Evolutionary conservation across 2,113 vertebrate species (phyloP), one percentile per base, ranked within the genome.

Genomic region (Solenodon paradoxus): DNA sequence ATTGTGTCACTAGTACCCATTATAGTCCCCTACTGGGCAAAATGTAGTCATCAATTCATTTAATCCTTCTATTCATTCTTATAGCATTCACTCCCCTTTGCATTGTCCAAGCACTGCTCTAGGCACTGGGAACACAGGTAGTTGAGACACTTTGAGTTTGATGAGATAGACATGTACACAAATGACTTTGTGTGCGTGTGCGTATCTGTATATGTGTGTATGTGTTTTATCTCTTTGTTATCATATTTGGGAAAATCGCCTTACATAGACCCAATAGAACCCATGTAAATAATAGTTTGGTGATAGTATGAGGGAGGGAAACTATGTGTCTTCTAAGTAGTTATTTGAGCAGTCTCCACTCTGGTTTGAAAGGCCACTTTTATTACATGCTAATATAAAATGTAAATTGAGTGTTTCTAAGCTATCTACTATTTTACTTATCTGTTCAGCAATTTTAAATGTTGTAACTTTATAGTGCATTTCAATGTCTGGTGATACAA

Each of bases 211-310:
- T 40, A 40, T 45, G 11, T 45, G 57, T 69, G 15, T 32, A 3
- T 17, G 15, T 26, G n/a, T 15, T 28, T 53, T 55, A 61, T 80
- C 90, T 81, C 3, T 83, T 92, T 55, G 61, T 81, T 55, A 24
- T 89, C 32, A 17, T 71, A n/a, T 92, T 95, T 96, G 64, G 57
- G 72, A 90, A 93, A 81, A 24, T 81, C n/a, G 90, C 80, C 63
- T 61, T 82, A 15, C 9, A 0, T 77, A 35, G 77, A 47, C 55
- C 2, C 40, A 82, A 22, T 80, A 32, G 55, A 82, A 68, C 63
- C 91, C 11, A 75, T 80, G 69, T 71, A 51, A 88, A 61, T 74
- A 32, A 78, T 90, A 77, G 80, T 89, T 92, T 85, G n/a, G 11
- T 63, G 20, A 88, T 53, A 10, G 12, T 77, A 12, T 71, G 35